Conservation (phyloP, 2,797 vertebrate genomes). For the Lutjanus argentimaculatus region DNA sequence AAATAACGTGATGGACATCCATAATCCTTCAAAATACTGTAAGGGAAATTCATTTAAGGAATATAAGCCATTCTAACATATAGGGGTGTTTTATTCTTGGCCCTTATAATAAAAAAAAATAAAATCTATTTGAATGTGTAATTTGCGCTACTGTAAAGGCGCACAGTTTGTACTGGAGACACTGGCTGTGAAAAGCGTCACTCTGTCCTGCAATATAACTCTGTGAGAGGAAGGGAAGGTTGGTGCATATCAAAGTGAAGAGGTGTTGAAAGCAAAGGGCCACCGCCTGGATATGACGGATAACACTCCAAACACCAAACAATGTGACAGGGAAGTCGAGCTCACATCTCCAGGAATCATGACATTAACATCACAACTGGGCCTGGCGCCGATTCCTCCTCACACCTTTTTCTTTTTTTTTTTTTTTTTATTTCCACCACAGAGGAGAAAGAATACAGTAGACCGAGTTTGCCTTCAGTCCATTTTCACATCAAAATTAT, state of each 20-base stretch:
- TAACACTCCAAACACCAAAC: constrained; percentile 87
- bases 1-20: no score
- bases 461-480: neutral
- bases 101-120: neutral
- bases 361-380: constrained; percentile 89
- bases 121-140: neutral
- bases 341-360: constrained; percentile 88
- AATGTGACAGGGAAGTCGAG: constrained; percentile 87
- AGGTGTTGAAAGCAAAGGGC: constrained; percentile 90
- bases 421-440: constrained; percentile 46
- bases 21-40: no score
- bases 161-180: constrained; percentile 20
- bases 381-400: constrained; percentile 82
- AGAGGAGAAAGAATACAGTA: constrained; percentile 18
- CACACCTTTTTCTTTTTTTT: constrained; percentile 67
- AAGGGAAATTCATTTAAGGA: neutral
- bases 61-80: neutral
- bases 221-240: constrained; percentile 87
- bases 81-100: neutral
- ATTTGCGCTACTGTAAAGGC: neutral
- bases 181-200: constrained; percentile 89
- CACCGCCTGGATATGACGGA: constrained; percentile 91
- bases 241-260: constrained; percentile 94
- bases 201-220: constrained; percentile 91
- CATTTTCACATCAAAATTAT: constrained; percentile 6